Evolutionary conservation across 2,113 vertebrate genomes (phyloP).

Genomic region (Melanocharis versteri): DNA sequence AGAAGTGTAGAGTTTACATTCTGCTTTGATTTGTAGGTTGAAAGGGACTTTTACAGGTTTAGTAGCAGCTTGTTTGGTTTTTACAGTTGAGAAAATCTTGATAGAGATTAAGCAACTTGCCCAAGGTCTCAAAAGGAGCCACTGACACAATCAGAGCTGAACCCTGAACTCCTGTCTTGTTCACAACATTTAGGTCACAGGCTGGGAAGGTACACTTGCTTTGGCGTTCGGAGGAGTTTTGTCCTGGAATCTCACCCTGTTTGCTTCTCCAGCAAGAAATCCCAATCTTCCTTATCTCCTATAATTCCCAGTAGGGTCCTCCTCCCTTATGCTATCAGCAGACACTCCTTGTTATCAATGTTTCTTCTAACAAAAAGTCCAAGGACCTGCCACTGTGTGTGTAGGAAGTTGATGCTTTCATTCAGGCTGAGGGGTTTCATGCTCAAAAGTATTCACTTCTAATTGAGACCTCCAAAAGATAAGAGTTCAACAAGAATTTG

Average conservation of each 20-base stretch:
- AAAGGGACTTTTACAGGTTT: background rate
- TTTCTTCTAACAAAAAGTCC: background rate
- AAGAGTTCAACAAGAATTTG: background rate
- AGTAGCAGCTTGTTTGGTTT: background rate
- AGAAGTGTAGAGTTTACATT: background rate
- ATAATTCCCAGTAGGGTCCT: background rate
- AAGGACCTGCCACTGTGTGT: background rate
- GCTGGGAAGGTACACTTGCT: background rate
- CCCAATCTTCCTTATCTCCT: background rate
- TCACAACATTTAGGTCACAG: background rate
- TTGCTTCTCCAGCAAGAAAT: background rate
- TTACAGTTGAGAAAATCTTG: background rate
- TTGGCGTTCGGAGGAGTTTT: background rate
- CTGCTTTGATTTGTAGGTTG: background rate
- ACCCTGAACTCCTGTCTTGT: background rate
- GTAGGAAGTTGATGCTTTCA: background rate
- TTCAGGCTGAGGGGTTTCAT: background rate
- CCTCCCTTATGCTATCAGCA: background rate
- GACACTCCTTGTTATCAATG: background rate
- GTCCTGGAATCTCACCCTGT: background rate
- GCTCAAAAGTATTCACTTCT: background rate
- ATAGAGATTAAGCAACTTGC: background rate
- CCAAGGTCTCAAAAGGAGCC: background rate
- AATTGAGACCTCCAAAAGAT: background rate
- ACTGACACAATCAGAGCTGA: background rate